These are phyloP conservation scores for Charaxes varanes DNA, from an alignment of 1,140 invertebrate species.

Conservation along the genomic window DNA sequence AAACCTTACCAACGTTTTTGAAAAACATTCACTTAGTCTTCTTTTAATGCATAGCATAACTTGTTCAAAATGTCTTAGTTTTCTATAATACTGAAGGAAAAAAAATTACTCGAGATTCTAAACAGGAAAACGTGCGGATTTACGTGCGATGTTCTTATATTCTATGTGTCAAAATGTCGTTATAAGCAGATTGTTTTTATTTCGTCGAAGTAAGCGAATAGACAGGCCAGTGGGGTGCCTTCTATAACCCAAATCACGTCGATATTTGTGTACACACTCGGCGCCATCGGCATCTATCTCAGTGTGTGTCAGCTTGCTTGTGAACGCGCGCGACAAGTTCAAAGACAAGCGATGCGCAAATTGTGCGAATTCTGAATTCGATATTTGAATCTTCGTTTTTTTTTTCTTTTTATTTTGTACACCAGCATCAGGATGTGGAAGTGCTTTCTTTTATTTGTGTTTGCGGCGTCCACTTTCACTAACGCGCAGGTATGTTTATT, in stretches of 20 bases:
- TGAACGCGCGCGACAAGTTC: slow-evolving; percentile 48
- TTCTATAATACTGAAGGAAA: too few species aligned
- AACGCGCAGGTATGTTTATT: slow-evolving; percentile 43
- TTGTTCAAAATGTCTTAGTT: too few species aligned
- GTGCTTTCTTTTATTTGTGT: slow-evolving; percentile 48
- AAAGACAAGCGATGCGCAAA: slow-evolving; percentile 40
- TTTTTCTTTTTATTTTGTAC: slow-evolving; percentile 27
- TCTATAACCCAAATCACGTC: slow-evolving; percentile 52
- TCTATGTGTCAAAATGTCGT: too few species aligned
- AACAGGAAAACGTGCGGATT: too few species aligned
- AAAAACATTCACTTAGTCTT: too few species aligned
- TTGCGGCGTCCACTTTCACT: slow-evolving; percentile 46
- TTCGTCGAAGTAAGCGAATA: slow-evolving; percentile 11
- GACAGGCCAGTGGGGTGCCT: slow-evolving; percentile 42
- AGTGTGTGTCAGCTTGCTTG: slow-evolving; percentile 49
- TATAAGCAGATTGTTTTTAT: background rate
- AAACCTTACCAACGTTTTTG: too few species aligned
- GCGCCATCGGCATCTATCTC: slow-evolving; percentile 36
- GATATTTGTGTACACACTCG: slow-evolving; percentile 25
- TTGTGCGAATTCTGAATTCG: slow-evolving; percentile 45
- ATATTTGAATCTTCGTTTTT: slow-evolving; percentile 34
- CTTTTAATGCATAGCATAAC: too few species aligned
- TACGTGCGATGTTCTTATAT: too few species aligned
- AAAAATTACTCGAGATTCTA: too few species aligned
- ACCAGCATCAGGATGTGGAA: slow-evolving; percentile 47